Evolutionary conservation across 1,140 invertebrate genomes (phyloP).

Genomic region (Solen grandis): DNA sequence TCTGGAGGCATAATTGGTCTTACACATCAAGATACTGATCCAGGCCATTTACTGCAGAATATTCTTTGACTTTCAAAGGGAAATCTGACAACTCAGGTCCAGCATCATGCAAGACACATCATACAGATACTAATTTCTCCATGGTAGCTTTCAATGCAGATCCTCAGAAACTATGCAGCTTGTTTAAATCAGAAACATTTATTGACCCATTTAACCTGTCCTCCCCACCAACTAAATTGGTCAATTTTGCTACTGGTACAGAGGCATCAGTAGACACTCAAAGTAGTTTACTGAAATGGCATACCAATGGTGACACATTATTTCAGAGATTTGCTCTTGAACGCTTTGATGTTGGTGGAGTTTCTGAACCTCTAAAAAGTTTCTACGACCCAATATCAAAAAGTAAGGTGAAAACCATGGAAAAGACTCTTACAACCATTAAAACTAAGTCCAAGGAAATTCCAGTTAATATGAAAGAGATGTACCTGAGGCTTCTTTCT

Average conservation of each 20-base stretch:
- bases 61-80: constrained; percentile 26
- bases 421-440: too few relatives aligned
- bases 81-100: neutral
- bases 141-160: neutral
- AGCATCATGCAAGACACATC: neutral
- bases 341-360: constrained; percentile 10
- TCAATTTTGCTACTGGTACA: constrained; percentile 39
- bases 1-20: constrained; percentile 41
- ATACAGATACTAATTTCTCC: neutral
- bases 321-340: neutral
- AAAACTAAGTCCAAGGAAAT: too few relatives aligned
- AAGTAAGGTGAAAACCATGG: constrained; percentile 37
- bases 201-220: constrained; percentile 37
- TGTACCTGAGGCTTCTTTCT: too few relatives aligned
- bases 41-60: constrained; percentile 28
- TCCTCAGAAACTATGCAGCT: neutral
- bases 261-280: neutral
- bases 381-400: constrained; percentile 8
- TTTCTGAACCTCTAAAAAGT: neutral
- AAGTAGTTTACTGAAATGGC: neutral
- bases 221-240: neutral
- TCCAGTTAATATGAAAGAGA: too few relatives aligned
- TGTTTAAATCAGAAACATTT: constrained; percentile 13
- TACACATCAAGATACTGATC: constrained; percentile 19
- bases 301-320: neutral